phyloP scores from a whole-genome alignment of 2,797 vertebrate genomes.

The Notamacropus eugenii region DNA sequence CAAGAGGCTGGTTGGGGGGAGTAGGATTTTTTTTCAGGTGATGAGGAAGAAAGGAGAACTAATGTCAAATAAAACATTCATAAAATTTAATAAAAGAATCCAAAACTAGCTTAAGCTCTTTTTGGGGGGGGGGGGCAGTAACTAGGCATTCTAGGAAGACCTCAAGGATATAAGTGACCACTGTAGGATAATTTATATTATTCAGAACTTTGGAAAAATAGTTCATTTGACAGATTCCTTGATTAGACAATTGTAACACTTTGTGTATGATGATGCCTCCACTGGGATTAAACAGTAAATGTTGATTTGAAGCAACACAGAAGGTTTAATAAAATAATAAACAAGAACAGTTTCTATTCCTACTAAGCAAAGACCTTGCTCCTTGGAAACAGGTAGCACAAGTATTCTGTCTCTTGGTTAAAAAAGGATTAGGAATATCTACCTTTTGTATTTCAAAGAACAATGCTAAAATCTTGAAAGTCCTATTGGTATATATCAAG shows the following conservation, averaged over 20 bases:
- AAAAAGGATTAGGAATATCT: no score
- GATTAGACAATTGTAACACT: not conserved
- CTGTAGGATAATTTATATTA: not conserved
- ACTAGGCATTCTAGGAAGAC: not conserved
- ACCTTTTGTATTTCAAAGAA: not conserved
- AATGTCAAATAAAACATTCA: not conserved
- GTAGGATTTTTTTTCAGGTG: not conserved
- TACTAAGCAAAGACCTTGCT: not conserved
- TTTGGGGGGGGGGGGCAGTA: not conserved
- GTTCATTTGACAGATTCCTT: not conserved
- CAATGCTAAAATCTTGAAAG: not conserved
- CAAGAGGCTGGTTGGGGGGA: not conserved
- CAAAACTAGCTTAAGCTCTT: not conserved
- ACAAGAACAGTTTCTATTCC: not conserved
- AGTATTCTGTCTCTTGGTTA: not conserved
- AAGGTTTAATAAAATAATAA: not conserved
- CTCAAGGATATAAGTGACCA: not conserved
- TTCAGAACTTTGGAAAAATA: not conserved
- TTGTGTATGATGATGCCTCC: not conserved
- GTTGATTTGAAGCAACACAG: not conserved
- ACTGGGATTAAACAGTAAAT: not conserved
- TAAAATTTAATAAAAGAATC: not conserved
- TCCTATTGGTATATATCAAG: not conserved
- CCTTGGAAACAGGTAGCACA: no score
- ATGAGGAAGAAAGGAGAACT: not conserved